Base-by-base conservation (phyloP, 1,140 invertebrate genomes). In the Euwallacea similis region DNA sequence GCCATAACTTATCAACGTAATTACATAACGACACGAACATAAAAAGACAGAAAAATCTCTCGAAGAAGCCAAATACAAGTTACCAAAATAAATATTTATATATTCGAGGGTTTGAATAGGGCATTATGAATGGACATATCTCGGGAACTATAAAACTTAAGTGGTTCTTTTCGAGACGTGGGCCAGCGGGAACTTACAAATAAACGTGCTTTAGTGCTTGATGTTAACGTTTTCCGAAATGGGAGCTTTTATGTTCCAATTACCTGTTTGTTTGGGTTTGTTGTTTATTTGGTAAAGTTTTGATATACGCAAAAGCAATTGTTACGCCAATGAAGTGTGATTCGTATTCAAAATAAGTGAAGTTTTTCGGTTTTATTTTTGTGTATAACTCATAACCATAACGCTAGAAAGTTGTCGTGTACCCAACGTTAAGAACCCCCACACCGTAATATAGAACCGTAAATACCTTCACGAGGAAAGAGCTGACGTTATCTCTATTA, bases 71-170 rank as follows among this genome's bases (percentile, higher is more conserved):
- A 42, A 67, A 65, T 69, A 70, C 70, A 72, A 72, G 66, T 72
- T 62, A 72, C 43, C 4, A 66, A 72, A 66, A 72, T 47, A 72
- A 61, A 72, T 72, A 72, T 72, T 72, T 72, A 72, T 63, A 61
- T 67, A 66, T 70, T 70, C 58, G 46, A 46, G 46, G n/a, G 10
- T 66, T 66, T 72, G 63, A 72, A 72, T 72, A 44, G 13, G 64
- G 58, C 61, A 58, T 65, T 62, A 72, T 72, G 70, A 72, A 66
- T 72, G 64, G 54, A 53, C 69, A 62, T 71, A 63, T 64, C 68
- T 55, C n/a, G 50, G 43, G 11, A 63, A 66, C 62, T 50, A 71
- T 71, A 71, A 71, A 71, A 71, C 63, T 71, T 59, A 71, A 71
- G 42, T 71, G 69, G 62, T 55, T 64, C 63, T 50, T 13, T 59